phyloP scores from a whole-genome alignment of 2,888 invertebrate species.

The Melanotus villosus region DNA sequence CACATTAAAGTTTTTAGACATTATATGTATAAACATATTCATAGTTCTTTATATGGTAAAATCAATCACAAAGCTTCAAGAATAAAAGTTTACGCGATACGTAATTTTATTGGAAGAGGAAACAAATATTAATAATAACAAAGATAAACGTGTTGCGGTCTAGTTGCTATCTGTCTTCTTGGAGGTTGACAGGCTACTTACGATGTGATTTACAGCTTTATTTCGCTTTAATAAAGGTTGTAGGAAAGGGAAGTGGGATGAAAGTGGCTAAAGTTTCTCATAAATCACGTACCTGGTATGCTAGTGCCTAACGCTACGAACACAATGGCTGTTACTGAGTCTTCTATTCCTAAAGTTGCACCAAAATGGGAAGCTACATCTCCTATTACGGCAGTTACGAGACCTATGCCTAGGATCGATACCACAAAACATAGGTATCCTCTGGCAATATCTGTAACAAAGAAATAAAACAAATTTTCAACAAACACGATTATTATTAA shows the following conservation, averaged over 20 bases:
- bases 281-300: slow-evolving; percentile 84
- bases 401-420: slow-evolving; percentile 92
- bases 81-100: no score
- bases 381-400: slow-evolving; percentile 96
- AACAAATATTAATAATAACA: neutral
- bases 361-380: slow-evolving; percentile 98
- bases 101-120: neutral
- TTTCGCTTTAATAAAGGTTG: slow-evolving; percentile 17
- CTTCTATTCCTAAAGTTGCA: slow-evolving; percentile 96
- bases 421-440: slow-evolving; percentile 96
- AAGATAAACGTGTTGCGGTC: neutral
- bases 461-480: no score
- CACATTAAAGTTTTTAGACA: no score
- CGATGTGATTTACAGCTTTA: slow-evolving; percentile 8
- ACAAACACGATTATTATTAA: no score
- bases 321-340: slow-evolving; percentile 97
- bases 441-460: slow-evolving; percentile 84
- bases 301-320: slow-evolving; percentile 99
- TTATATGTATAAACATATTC: no score
- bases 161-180: neutral
- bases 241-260: slow-evolving; percentile 8
- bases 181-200: slow-evolving; percentile 4
- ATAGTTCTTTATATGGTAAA: no score
- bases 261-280: slow-evolving; percentile 5
- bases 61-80: no score